Percentiles rank a stretch among this genome's conserved stretches.
These are phyloP conservation scores for Pelodytes ibericus DNA, from an alignment of 2,797 vertebrate species.

Conservation along the genomic window DNA sequence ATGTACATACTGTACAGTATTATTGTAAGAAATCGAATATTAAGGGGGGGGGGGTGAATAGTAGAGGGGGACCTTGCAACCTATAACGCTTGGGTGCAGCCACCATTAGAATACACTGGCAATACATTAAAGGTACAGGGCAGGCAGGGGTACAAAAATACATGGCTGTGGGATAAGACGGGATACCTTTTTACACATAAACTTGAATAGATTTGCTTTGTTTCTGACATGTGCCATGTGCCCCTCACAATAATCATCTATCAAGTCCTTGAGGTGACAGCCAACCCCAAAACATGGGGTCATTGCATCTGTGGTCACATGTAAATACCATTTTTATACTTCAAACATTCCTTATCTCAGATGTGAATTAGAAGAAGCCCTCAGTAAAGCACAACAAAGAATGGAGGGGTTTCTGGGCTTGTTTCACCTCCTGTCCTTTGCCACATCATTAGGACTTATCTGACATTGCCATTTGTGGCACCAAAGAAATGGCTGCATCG, in stretches of 20 bases:
- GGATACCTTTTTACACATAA: background rate
- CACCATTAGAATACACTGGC: background rate
- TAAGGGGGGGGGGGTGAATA: background rate
- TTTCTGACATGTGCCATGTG: background rate
- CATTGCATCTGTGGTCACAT: slow-evolving; percentile 57
- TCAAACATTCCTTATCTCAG: slow-evolving; percentile 62
- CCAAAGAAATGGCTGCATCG: slow-evolving; percentile 18
- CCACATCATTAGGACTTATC: slow-evolving; percentile 6
- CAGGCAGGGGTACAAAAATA: background rate
- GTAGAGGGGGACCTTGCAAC: background rate
- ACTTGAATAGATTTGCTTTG: background rate
- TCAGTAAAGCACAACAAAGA: slow-evolving; percentile 48
- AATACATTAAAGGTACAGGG: background rate
- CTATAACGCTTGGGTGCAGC: background rate
- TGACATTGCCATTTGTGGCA: background rate
- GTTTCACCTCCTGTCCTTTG: slow-evolving; percentile 38
- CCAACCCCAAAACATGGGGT: slow-evolving; percentile 26
- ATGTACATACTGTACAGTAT: slow-evolving; percentile 7
- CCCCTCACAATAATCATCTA: background rate
- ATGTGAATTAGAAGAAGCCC: slow-evolving; percentile 43
- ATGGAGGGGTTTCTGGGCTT: slow-evolving; percentile 28
- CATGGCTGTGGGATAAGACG: background rate
- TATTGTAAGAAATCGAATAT: slow-evolving; percentile 1
- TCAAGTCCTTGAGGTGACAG: slow-evolving; percentile 38
- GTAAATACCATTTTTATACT: slow-evolving; percentile 84